phyloP scores from a whole-genome alignment of 2,113 vertebrate species.

The Boulengeromyrus knoepffleri region DNA sequence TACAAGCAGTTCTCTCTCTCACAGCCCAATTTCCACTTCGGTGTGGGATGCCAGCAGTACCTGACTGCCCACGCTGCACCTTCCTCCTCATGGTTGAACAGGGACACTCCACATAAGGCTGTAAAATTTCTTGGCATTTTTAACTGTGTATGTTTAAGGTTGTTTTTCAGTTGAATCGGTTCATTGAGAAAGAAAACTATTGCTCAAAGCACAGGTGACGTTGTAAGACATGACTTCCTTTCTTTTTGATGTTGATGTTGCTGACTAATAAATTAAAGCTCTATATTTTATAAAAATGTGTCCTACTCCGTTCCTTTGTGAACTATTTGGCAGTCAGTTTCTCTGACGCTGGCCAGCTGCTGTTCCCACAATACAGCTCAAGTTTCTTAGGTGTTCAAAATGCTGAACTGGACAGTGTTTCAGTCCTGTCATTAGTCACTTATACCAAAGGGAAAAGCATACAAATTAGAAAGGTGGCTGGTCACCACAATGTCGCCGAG shows the following conservation, averaged over 20 bases:
- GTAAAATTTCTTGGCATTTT: constrained; percentile 56
- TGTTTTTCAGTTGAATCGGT: constrained; percentile 41
- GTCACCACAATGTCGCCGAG: background rate
- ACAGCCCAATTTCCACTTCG: constrained; percentile 23
- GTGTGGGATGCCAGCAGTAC: constrained; percentile 13
- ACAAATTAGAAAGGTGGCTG: background rate
- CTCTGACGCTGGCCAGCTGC: background rate
- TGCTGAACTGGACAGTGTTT: background rate
- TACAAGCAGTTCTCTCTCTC: background rate
- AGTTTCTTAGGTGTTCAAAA: background rate
- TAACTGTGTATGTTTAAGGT: constrained; percentile 46
- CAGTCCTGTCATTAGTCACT: background rate
- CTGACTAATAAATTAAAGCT: constrained; percentile 75
- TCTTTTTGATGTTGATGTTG: constrained; percentile 58
- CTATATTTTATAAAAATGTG: constrained; percentile 67
- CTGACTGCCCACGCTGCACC: constrained; percentile 16
- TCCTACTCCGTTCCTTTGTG: constrained; percentile 33
- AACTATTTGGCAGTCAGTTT: background rate
- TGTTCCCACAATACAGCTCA: background rate
- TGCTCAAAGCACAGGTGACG: constrained; percentile 57
- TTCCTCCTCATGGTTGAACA: constrained; percentile 11
- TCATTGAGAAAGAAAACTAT: constrained; percentile 38
- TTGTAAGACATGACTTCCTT: constrained; percentile 58
- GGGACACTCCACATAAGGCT: constrained; percentile 33
- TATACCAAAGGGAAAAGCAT: background rate